phyloP scores from a whole-genome alignment of 2,888 invertebrate species.

The Pristionchus entomophagus region DNA sequence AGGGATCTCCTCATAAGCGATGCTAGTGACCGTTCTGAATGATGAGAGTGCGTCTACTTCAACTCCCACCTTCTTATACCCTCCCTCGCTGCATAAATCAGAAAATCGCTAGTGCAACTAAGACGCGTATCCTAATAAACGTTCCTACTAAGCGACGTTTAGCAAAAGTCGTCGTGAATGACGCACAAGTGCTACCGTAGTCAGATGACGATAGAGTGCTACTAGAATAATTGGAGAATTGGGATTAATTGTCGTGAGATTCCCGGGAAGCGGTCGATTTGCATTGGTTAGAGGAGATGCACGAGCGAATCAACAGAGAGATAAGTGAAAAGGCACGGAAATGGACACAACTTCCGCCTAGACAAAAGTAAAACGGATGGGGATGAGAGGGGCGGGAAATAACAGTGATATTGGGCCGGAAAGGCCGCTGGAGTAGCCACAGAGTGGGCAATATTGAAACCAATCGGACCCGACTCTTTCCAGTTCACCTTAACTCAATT shows the following conservation, averaged over 20 bases:
- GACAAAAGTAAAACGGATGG: too few relatives aligned
- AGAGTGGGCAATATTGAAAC: too few relatives aligned
- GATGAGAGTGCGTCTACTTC: background rate
- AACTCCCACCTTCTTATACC: background rate
- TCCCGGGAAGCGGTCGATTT: background rate
- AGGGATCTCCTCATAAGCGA: background rate
- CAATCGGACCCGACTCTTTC: too few relatives aligned
- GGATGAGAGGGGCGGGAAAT: background rate
- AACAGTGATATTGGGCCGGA: background rate
- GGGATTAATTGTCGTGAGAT: background rate
- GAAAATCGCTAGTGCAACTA: too few relatives aligned
- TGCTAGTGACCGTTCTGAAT: background rate
- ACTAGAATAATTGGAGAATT: background rate
- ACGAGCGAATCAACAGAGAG: background rate
- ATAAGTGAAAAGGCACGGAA: background rate
- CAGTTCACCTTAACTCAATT: too few relatives aligned
- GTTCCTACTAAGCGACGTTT: too few relatives aligned
- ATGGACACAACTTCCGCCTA: background rate
- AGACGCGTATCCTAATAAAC: too few relatives aligned
- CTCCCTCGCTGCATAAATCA: background rate
- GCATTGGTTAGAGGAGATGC: background rate
- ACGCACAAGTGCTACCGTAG: background rate
- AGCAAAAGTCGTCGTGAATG: background rate
- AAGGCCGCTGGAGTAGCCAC: background rate
- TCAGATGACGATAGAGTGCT: background rate